phyloP scores from a whole-genome alignment of 2,797 vertebrate genomes.

The Buceros bicornis region DNA sequence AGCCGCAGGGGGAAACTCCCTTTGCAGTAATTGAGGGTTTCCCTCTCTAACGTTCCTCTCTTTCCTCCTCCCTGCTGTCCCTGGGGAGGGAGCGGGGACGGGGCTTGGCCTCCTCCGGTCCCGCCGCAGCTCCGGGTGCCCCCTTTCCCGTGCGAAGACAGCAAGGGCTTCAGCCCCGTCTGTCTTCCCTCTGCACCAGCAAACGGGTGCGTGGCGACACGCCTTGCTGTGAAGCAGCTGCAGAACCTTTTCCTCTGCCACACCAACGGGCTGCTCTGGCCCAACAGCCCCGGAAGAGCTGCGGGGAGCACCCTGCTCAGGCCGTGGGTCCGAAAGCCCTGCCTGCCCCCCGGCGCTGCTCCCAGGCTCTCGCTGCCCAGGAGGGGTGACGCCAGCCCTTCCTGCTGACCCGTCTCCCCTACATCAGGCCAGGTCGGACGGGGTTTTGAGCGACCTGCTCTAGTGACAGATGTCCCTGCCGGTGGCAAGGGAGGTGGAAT shows the following conservation, averaged over 20 bases:
- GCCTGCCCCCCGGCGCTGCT: fast-evolving
- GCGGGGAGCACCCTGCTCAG: fast-evolving
- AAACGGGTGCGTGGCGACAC: fast-evolving
- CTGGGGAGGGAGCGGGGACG: background rate
- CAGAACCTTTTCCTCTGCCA: background rate
- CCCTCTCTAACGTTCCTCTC: background rate
- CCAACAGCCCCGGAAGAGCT: fast-evolving
- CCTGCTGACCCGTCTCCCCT: background rate
- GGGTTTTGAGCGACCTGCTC: background rate
- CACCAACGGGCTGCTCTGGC: fast-evolving
- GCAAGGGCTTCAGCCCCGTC: background rate
- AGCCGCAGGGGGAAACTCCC: background rate
- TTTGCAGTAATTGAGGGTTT: background rate
- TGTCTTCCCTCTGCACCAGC: background rate
- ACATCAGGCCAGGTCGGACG: background rate
- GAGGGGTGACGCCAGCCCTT: background rate
- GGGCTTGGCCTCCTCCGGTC: background rate
- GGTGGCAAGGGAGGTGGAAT: background rate
- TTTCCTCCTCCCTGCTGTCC: background rate
- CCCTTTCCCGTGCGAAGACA: background rate
- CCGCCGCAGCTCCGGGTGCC: background rate
- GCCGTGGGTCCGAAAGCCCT: background rate
- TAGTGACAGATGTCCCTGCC: background rate
- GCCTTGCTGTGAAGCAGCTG: background rate
- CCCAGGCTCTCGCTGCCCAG: background rate